A percentile compares a stretch with the other conserved stretches of the same genome.
Conservation (phyloP, 1,140 invertebrate species). For the Meloidogyne floridensis region DNA sequence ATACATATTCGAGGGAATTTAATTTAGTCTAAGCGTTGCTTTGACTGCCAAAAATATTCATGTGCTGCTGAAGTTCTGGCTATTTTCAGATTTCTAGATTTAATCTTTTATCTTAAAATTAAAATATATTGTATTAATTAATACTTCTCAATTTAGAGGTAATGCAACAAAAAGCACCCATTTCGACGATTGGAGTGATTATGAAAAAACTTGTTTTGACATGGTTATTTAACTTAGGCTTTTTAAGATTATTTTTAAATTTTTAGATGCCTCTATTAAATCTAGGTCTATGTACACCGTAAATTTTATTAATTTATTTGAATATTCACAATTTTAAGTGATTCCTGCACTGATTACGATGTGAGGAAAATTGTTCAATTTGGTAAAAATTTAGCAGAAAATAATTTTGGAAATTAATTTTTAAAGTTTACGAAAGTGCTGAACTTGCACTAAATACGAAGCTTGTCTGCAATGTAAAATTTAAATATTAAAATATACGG, state of each 20-base stretch:
- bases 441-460: slow-evolving; percentile 50
- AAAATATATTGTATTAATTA: too few relatives aligned
- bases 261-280: slow-evolving; percentile 57
- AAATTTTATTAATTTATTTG: neutral
- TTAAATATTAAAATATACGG: neutral
- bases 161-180: slow-evolving; percentile 32
- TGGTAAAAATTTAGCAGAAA: slow-evolving; percentile 36
- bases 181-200: slow-evolving; percentile 44
- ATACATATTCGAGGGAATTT: too few relatives aligned
- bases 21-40: too few relatives aligned
- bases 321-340: slow-evolving; percentile 20
- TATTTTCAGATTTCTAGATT: too few relatives aligned
- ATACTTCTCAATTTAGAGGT: slow-evolving; percentile 1
- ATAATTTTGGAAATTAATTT: slow-evolving; percentile 23
- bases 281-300: slow-evolving; percentile 59
- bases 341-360: slow-evolving; percentile 64
- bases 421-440: slow-evolving; percentile 53
- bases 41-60: too few relatives aligned
- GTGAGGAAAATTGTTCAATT: slow-evolving; percentile 57
- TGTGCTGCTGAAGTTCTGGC: too few relatives aligned
- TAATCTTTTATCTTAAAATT: too few relatives aligned
- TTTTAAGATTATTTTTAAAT: neutral
- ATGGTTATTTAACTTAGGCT: slow-evolving; percentile 19
- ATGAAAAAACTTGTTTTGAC: slow-evolving; percentile 61
- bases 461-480: slow-evolving; percentile 59